phyloP scores from a whole-genome alignment of 2,113 vertebrate genomes.

The Terrapene triunguis region DNA sequence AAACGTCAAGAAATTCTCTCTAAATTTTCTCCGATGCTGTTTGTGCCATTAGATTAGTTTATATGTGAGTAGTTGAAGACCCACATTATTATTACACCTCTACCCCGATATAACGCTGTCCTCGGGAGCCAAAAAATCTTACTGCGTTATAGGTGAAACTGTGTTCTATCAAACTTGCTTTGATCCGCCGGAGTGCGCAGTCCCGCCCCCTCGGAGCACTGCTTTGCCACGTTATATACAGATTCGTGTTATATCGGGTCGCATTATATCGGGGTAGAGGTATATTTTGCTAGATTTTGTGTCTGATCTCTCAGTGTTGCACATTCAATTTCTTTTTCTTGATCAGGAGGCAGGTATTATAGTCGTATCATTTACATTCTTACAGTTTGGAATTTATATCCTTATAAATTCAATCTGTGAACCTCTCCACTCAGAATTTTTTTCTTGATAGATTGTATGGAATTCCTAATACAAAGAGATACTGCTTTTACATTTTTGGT shows the following conservation, averaged over 20 bases:
- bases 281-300: neutral
- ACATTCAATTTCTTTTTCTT: neutral
- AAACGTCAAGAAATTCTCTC: too few species aligned
- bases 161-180: too few species aligned
- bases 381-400: neutral
- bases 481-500: neutral
- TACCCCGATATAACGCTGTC: too few species aligned
- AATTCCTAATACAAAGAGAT: neutral
- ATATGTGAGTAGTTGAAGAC: neutral
- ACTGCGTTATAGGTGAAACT: too few species aligned
- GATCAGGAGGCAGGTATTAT: neutral
- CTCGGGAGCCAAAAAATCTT: too few species aligned
- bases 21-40: neutral
- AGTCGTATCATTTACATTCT: neutral
- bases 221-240: too few species aligned
- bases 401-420: neutral
- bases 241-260: too few species aligned
- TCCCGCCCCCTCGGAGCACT: too few species aligned
- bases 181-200: too few species aligned
- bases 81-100: neutral
- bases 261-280: too few species aligned
- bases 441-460: neutral
- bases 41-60: neutral
- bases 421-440: neutral
- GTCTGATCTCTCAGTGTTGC: neutral